Conservation (phyloP, 1,140 invertebrate genomes). For the Macrosteles quadrilineatus region DNA sequence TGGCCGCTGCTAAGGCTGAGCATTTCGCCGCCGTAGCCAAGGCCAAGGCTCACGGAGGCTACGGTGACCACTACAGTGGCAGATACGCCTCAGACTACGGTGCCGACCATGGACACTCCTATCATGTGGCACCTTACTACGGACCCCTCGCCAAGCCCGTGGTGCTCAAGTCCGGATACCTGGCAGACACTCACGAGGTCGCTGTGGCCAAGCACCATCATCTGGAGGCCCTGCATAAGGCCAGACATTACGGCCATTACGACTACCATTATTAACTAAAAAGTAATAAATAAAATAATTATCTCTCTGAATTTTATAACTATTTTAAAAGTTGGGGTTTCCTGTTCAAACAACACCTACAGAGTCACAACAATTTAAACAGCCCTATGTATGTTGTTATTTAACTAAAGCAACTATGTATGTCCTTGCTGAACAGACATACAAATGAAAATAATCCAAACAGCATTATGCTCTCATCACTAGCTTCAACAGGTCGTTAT, state of each 20-base stretch:
- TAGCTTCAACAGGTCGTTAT: too few relatives aligned
- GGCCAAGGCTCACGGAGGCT: constrained; percentile 33
- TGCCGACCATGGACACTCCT: background rate
- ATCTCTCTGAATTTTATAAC: too few relatives aligned
- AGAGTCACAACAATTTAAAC: too few relatives aligned
- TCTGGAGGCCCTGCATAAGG: constrained; percentile 28
- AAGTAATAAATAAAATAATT: too few relatives aligned
- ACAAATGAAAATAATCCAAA: too few relatives aligned
- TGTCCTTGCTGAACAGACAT: too few relatives aligned
- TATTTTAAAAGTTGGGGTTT: too few relatives aligned
- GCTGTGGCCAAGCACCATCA: constrained; percentile 40
- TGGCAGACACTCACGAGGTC: constrained; percentile 37
- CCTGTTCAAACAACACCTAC: too few relatives aligned
- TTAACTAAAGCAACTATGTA: too few relatives aligned
- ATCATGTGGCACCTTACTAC: constrained; percentile 25
- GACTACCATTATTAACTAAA: background rate
- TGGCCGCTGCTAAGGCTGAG: too few relatives aligned
- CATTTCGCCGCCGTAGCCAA: constrained; percentile 23
- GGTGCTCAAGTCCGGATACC: constrained; percentile 27
- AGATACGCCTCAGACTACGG: background rate
- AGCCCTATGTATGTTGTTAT: too few relatives aligned
- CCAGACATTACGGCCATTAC: background rate
- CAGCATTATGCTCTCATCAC: too few relatives aligned
- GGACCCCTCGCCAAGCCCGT: constrained; percentile 28
- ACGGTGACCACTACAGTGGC: constrained; percentile 9